Conservation (phyloP, 2,113 vertebrate genomes). For the Sula dactylatra region DNA sequence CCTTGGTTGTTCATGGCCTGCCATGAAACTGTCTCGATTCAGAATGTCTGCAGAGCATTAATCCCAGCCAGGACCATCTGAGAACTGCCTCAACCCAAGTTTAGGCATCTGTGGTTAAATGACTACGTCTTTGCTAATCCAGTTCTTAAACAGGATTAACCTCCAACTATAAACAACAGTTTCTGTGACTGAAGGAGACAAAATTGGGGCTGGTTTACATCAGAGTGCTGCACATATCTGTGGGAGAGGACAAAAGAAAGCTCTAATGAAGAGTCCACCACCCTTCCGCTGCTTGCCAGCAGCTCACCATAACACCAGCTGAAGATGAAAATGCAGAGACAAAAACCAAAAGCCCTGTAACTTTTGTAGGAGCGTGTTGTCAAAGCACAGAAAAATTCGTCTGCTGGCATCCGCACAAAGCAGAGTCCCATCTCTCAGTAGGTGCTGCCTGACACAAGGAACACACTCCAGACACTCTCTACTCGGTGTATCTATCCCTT, state of each 20-base stretch:
- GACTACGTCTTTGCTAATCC: neutral
- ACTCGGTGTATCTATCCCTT: neutral
- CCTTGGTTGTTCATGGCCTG: neutral
- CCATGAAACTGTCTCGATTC: neutral
- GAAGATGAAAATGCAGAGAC: neutral
- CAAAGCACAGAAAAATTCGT: neutral
- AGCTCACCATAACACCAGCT: neutral
- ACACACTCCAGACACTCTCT: neutral
- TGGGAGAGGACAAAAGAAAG: neutral
- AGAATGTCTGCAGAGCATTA: neutral
- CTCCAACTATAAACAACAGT: constrained; percentile 4
- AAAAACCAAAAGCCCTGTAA: neutral
- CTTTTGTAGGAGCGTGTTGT: neutral
- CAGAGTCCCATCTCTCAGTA: neutral
- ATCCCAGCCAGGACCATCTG: neutral
- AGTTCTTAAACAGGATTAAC: constrained; percentile 46
- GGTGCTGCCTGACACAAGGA: neutral
- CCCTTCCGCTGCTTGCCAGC: fast-evolving
- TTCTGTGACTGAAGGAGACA: constrained; percentile 8
- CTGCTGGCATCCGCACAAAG: neutral
- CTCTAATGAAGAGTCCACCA: neutral
- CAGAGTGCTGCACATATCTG: neutral
- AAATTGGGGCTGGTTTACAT: constrained; percentile 13
- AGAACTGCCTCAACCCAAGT: neutral
- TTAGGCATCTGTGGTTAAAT: constrained; percentile 24